Base-by-base conservation (phyloP, 2,797 vertebrate genomes). In the Fistularia commersonii region DNA sequence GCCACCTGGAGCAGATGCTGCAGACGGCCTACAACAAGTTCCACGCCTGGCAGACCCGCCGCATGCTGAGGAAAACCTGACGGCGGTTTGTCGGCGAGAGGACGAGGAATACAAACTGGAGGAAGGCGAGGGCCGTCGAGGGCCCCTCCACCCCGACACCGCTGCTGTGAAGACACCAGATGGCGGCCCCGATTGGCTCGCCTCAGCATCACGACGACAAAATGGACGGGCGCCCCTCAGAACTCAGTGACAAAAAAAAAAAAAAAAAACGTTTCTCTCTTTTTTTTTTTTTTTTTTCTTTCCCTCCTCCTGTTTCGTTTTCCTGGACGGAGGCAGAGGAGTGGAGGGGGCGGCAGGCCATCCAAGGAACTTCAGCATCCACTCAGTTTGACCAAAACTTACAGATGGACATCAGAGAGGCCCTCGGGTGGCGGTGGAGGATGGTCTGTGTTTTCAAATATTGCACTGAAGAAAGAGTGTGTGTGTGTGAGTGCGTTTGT, bases 51-150 rank as follows among this genome's bases (percentile, higher is more conserved):
- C 95, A 99, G 83, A 97, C 93, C 9, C 92, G 95, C 7, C 92
- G 95, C 64, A 93, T 98, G 93, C 85, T 94, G 87, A 96, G 95
- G 72, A 99, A 97, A 86, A 98, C 94, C 87, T 99, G 97, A 99
- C 23, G 23, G 15, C 14, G 8, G 10, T 53, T 57, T 54, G 15
- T 54, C 45, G 12, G 52, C 57, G 48, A 66, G 46, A 68, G 49
- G 54, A 67, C 31, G 44, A 52, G 37, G 62, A 66, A 59, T 66
- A 69, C 57, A 52, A 53, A 64, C 36, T 56, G 66, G 76, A 79
- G 61, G 61, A 53, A 8, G 23, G 23, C 23, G 37, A 57, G 64
- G 52, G 70, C 63, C 72, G 45, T 48, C 61, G 66, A 54, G 56
- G 57, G 64, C 69, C 66, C 61, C 61, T 54, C 41, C 15, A 56